phyloP scores from a whole-genome alignment of 2,888 invertebrate genomes.

The Sphaerophoria taeniata region DNA sequence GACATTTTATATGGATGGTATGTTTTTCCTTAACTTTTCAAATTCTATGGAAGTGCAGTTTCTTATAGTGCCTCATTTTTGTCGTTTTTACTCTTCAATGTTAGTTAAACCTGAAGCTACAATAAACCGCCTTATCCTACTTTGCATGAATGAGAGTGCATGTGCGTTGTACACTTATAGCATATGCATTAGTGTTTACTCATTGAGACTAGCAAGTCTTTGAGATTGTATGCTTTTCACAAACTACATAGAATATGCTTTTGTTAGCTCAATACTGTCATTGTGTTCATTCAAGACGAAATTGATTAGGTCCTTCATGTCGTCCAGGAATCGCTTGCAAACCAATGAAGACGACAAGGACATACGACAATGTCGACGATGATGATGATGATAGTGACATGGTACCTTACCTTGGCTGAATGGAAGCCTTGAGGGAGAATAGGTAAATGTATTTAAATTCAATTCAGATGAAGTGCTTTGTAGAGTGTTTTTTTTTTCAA shows the following conservation, averaged over 20 bases:
- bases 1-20: conserved; percentile 61
- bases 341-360: conserved; percentile 14
- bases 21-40: conserved; percentile 48
- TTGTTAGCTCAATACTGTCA: conserved; percentile 9
- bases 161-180: background rate
- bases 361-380: conserved; percentile 4
- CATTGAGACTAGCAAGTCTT: conserved; percentile 41
- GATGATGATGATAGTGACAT: conserved; percentile 13
- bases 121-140: conserved; percentile 21
- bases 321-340: conserved; percentile 41
- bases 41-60: background rate
- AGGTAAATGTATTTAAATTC: conserved; percentile 60
- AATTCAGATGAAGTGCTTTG: conserved; percentile 47
- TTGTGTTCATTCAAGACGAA: conserved; percentile 63
- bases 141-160: conserved; percentile 51
- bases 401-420: background rate
- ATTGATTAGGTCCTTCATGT: conserved; percentile 65
- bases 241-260: background rate
- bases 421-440: background rate
- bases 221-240: conserved; percentile 35
- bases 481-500: background rate
- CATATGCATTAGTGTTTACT: background rate
- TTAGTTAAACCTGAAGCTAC: conserved; percentile 1
- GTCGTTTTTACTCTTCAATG: conserved; percentile 28
- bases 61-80: background rate